Evolutionary conservation across 2,113 vertebrate genomes (phyloP).

Genomic region (Orycteropus afer): DNA sequence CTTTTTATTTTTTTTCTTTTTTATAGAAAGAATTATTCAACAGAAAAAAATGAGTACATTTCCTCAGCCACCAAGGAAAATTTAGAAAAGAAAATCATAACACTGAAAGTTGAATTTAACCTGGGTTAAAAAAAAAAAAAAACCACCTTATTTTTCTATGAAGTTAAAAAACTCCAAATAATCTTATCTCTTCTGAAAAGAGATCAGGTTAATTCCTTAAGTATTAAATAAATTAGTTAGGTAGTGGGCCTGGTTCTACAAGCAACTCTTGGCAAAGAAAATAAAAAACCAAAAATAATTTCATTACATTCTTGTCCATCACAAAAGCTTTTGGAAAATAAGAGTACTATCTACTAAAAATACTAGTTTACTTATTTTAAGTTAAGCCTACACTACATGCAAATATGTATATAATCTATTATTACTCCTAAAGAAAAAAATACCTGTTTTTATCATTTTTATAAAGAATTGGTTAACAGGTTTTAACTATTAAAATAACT

Average conservation of each 20-base stretch:
- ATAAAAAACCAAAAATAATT: background rate
- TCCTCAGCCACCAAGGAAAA: slow-evolving; percentile 30
- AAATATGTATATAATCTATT: background rate
- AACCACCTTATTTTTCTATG: slow-evolving; percentile 20
- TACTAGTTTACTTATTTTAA: background rate
- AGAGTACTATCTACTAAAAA: background rate
- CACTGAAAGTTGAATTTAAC: slow-evolving; percentile 26
- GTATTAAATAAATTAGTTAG: slow-evolving; percentile 29
- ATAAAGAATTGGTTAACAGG: background rate
- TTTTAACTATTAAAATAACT: slow-evolving; percentile 1
- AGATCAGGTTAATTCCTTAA: slow-evolving; percentile 8
- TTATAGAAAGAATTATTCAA: background rate
- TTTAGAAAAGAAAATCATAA: slow-evolving; percentile 21
- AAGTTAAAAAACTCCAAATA: slow-evolving; percentile 39
- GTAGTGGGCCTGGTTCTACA: background rate
- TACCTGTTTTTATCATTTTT: background rate
- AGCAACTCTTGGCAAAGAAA: slow-evolving; percentile 23
- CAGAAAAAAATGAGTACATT: background rate
- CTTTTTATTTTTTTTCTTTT: background rate
- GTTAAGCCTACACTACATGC: background rate
- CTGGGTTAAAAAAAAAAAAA: background rate
- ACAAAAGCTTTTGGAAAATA: background rate
- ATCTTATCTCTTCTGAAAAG: slow-evolving; percentile 45
- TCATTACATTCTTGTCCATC: background rate
- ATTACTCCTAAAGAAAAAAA: background rate